A percentile compares a stretch with the other conserved stretches of the same genome.
phyloP scores from a whole-genome alignment of 2,113 vertebrate genomes.

The Lipophrys pholis region DNA sequence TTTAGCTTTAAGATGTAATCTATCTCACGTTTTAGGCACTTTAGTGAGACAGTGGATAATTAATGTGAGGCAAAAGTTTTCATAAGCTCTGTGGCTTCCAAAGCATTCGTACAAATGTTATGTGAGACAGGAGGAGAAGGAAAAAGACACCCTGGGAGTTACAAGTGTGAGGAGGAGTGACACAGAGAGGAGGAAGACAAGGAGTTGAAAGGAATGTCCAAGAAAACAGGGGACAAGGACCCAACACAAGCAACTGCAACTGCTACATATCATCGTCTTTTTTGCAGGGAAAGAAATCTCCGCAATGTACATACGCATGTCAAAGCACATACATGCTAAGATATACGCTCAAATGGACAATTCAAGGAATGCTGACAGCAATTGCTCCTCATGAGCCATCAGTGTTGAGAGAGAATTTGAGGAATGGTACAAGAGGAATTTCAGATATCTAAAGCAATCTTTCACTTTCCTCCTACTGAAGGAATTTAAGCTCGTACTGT shows the following conservation, averaged over 20 bases:
- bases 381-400: constrained; percentile 60
- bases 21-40: constrained; percentile 58
- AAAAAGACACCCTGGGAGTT: constrained; percentile 72
- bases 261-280: constrained; percentile 68
- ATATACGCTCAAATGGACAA: constrained; percentile 30
- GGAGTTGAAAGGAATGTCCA: constrained; percentile 43
- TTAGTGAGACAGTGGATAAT: constrained; percentile 58
- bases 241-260: constrained; percentile 61
- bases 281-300: constrained; percentile 50
- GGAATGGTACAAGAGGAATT: constrained; percentile 70
- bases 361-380: constrained; percentile 66
- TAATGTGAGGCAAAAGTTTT: constrained; percentile 70
- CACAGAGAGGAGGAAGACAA: constrained; percentile 43
- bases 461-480: constrained; percentile 74
- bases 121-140: constrained; percentile 56
- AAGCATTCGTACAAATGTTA: constrained; percentile 66
- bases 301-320: constrained; percentile 42
- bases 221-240: constrained; percentile 52
- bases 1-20: constrained; percentile 63
- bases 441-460: constrained; percentile 70
- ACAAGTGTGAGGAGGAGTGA: constrained; percentile 56
- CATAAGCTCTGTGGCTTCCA: constrained; percentile 68
- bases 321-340: constrained; percentile 1
- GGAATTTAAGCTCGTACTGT: constrained; percentile 60
- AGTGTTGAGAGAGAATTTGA: constrained; percentile 62